phyloP scores from a whole-genome alignment of 23 tunicate species.

The Trididemnum clinides region DNA sequence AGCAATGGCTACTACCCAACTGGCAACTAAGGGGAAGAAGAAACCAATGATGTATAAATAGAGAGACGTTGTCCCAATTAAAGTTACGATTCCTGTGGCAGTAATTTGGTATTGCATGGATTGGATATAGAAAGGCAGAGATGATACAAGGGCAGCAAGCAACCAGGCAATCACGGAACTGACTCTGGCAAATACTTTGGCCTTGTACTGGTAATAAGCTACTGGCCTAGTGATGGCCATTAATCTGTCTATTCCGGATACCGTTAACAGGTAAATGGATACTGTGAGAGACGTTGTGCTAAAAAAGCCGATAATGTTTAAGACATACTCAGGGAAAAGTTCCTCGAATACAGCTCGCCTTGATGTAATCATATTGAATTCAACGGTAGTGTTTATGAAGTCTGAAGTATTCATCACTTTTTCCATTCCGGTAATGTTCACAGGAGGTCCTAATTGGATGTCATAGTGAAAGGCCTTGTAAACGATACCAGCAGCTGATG shows the following conservation, averaged over 20 bases:
- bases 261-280: conserved; percentile 25
- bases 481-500: background rate
- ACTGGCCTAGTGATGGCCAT: conserved; percentile 13
- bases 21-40: conserved; percentile 3
- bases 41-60: conserved; percentile 5
- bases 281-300: conserved; percentile 16
- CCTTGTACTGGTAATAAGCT: background rate
- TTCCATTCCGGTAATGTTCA: background rate
- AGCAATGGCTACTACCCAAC: conserved; percentile 20
- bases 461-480: background rate
- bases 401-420: background rate
- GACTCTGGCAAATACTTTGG: background rate
- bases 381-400: background rate
- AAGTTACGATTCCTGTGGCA: conserved; percentile 4
- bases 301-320: conserved; percentile 15
- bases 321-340: background rate
- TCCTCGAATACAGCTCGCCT: background rate
- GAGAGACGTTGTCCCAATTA: conserved; percentile 5
- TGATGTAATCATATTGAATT: background rate
- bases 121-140: background rate
- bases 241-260: conserved; percentile 26
- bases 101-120: background rate
- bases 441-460: background rate
- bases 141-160: background rate
- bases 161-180: background rate